A percentile compares a stretch with the other conserved stretches of the same genome.
Conservation (phyloP, 2,113 vertebrate genomes). For the Spilogale gracilis region DNA sequence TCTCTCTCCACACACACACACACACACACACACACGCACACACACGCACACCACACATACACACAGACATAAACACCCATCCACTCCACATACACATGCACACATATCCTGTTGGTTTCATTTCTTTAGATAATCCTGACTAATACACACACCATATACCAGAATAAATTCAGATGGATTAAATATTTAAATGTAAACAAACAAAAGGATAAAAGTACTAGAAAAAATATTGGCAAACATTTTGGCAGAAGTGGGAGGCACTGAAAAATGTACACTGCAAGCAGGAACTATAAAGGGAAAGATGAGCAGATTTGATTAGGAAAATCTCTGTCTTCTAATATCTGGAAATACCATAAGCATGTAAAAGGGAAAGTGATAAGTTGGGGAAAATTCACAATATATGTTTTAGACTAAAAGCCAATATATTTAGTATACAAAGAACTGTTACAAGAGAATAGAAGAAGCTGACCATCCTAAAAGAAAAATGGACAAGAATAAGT, state of each 20-base stretch:
- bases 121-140: neutral
- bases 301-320: neutral
- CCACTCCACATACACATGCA: too few species aligned
- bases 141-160: neutral
- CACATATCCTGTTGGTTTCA: neutral
- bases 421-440: neutral
- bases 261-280: neutral
- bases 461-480: neutral
- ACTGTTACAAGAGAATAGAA: constrained; percentile 46
- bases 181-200: constrained; percentile 45
- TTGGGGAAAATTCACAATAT: constrained; percentile 2
- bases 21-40: neutral
- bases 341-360: neutral
- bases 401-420: neutral
- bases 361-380: neutral
- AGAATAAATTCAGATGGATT: constrained; percentile 48
- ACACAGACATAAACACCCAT: too few species aligned
- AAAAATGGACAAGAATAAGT: constrained; percentile 3
- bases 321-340: neutral
- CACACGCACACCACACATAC: neutral
- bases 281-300: neutral
- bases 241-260: neutral
- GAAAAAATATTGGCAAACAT: constrained; percentile 49
- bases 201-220: constrained; percentile 32
- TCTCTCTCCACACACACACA: too few species aligned